Base-by-base conservation (phyloP, 2,113 vertebrate species). In the Actenoides hombroni region DNA sequence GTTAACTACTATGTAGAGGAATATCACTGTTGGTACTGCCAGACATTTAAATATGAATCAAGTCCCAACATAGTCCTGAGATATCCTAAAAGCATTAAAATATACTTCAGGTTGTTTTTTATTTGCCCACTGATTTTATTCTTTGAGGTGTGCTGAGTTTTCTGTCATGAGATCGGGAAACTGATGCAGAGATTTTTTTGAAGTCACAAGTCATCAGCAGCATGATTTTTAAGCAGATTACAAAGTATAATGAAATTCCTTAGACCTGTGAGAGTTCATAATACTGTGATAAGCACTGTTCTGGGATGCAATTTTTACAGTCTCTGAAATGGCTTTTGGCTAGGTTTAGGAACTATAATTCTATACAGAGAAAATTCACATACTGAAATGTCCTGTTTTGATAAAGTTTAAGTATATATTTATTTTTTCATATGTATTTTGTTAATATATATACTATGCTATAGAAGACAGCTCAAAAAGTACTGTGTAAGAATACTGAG, bases 181-280 rank as follows among this genome's bases (percentile, higher is more conserved):
- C 10, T 13, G 57, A 77, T 51, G 25, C 40, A 56, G 59, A 70
- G 59, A 56, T 91, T 87, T 93, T 46, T 94, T 92, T 39, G 82
- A 40, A 76, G 56, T 20, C 25, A 75, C 13, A 60, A 59, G 33
- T 40, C 86, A 42, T 76, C 57, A 91, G 53, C 89, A 89, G 16
- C 39, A 49, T 84, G 35, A 82, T 68, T 91, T 95, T 85, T 91
- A 91, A 60, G 80, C 69, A 94, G 42, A 85, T 92, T 82, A 65
- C 7, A 24, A 87, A 92, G 49, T 76, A 65, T 54, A 16, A 14
- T 61, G 59, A 90, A 73, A 82, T 79, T 85, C 37, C 35, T 26
- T 79, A 69, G 57, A 73, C 26, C 39, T 71, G 16, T 71, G 35
- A 79, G 81, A 75, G 35, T 79, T 95, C 46, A 46, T 84, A 87